phyloP scores from a whole-genome alignment of 2,113 vertebrate genomes.

The Anoura caudifer region DNA sequence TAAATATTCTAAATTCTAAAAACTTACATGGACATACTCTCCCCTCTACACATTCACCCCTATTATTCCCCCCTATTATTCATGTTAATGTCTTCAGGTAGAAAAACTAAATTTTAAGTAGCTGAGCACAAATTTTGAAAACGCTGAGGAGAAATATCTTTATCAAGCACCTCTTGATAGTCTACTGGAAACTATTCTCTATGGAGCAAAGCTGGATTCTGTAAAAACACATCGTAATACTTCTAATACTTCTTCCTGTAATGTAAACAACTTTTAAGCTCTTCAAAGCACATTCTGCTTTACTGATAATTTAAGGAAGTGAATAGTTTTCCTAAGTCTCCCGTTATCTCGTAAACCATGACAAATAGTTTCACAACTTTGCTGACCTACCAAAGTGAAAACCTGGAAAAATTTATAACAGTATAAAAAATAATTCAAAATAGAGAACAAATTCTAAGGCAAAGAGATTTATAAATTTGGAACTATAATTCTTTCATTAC shows the following conservation, averaged over 20 bases:
- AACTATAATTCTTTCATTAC: conserved; percentile 51
- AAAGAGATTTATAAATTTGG: conserved; percentile 69
- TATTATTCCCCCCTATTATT: neutral
- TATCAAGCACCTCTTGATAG: neutral
- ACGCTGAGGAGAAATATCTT: neutral
- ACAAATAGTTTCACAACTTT: conserved; percentile 26
- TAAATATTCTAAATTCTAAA: conserved; percentile 6
- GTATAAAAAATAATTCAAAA: conserved; percentile 66
- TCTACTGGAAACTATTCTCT: neutral
- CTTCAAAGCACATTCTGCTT: neutral
- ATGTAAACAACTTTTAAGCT: conserved; percentile 21
- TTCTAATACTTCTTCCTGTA: conserved; percentile 9
- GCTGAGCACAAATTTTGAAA: neutral
- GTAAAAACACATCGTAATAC: neutral
- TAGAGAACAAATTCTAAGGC: conserved; percentile 69
- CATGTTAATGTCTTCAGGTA: neutral
- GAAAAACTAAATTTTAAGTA: neutral
- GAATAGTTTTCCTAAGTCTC: conserved; percentile 49
- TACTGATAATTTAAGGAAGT: conserved; percentile 45
- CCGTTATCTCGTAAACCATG: conserved; percentile 33
- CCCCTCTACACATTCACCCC: neutral
- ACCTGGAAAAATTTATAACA: conserved; percentile 24
- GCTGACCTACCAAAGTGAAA: conserved; percentile 55
- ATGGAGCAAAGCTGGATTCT: neutral
- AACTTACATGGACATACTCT: neutral